A percentile compares a stretch with the other conserved stretches of the same genome.
Evolutionary conservation across 1,140 invertebrate genomes (phyloP).

Genomic region (Tenebrio molitor): DNA sequence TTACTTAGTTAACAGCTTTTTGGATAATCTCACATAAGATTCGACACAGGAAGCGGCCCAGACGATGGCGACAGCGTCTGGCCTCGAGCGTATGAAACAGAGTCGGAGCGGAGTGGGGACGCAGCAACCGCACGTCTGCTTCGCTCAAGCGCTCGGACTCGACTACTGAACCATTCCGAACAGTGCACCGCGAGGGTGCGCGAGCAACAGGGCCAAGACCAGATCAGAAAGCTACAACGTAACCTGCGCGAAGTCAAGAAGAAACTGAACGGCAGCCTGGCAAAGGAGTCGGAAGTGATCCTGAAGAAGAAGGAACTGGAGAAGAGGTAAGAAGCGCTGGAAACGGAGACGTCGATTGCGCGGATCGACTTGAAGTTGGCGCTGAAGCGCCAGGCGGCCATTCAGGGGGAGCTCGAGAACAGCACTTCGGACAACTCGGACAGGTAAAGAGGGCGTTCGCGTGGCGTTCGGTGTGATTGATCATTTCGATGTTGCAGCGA

Average conservation of each 20-base stretch:
- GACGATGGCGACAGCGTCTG: too few species aligned
- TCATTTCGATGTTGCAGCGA: conserved; percentile 70
- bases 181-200: conserved; percentile 76
- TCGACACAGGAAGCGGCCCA: too few species aligned
- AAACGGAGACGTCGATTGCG: conserved; percentile 74
- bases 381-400: conserved; percentile 85
- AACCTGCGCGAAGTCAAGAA: conserved; percentile 72
- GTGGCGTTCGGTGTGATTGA: too few species aligned
- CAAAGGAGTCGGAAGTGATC: conserved; percentile 80
- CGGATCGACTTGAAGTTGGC: conserved; percentile 84
- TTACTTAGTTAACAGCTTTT: too few species aligned
- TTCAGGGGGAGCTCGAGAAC: conserved; percentile 81
- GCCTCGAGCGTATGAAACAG: too few species aligned
- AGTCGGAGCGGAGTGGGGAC: too few species aligned
- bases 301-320: conserved; percentile 78
- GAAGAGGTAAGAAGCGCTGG: conserved; percentile 76
- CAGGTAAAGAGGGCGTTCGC: conserved; percentile 65
- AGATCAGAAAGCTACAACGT: conserved; percentile 79
- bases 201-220: conserved; percentile 83
- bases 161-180: too few species aligned
- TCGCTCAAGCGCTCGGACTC: too few species aligned
- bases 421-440: conserved; percentile 74
- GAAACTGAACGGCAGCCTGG: conserved; percentile 74
- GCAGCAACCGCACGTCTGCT: too few species aligned
- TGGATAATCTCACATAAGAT: too few species aligned